Percentiles rank a stretch among this genome's conserved stretches.
Conservation (phyloP, 1,140 invertebrate species). For the Aplysia californica region DNA sequence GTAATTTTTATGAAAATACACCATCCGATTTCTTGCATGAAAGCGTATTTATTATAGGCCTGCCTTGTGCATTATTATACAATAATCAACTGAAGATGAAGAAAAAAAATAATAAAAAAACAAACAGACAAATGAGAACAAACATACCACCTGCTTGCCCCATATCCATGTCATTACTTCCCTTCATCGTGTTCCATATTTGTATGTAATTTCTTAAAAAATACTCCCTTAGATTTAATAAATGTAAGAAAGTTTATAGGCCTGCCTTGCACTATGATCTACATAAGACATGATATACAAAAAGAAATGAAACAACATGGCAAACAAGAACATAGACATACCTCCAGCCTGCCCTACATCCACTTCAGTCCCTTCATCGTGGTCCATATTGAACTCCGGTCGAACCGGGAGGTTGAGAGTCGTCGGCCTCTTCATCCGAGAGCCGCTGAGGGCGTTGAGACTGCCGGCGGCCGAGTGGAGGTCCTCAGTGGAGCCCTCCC, state of each 20-base stretch:
- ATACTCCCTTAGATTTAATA: neutral
- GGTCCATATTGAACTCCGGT: constrained; percentile 34
- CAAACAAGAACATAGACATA: too few species aligned
- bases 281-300: neutral
- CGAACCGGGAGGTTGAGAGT: constrained; percentile 58
- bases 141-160: neutral
- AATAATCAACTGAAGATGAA: neutral
- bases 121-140: neutral
- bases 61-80: neutral
- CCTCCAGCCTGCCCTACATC: neutral
- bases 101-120: neutral
- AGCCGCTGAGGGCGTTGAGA: neutral
- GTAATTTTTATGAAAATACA: too few species aligned
- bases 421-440: constrained; percentile 51
- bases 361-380: constrained; percentile 31
- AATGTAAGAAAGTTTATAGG: neutral
- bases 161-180: neutral
- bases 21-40: too few species aligned
- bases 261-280: neutral
- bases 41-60: neutral
- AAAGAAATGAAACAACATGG: neutral
- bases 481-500: neutral
- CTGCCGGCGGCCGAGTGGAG: neutral
- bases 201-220: neutral
- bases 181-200: neutral